Evolutionary conservation across 2,888 invertebrate species (phyloP), one percentile per base, ranked within the genome.

Genomic region (Mactromeris polynyma): DNA sequence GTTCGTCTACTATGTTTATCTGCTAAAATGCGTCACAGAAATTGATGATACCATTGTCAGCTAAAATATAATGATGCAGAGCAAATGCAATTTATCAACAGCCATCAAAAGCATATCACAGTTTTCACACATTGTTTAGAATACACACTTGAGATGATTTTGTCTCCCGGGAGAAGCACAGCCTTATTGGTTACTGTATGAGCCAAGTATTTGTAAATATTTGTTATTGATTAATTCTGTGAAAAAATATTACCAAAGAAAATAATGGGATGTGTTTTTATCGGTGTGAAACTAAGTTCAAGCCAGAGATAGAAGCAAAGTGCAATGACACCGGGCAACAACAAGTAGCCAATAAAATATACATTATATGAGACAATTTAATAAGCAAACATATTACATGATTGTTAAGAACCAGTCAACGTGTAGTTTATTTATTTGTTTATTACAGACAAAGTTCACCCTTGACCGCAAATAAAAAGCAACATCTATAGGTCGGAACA

Each of bases 241-340:
- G 17, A 19, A 73, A 9, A 11, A 33, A 73, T 19, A 73, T 73
- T 73, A 36, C 26, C 73, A 26, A 3, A 17, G 69, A 69, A 73
- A 19, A 33, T 36, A 19, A 73, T 14, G 73, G 36, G n/a, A 73
- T 17, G 36, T 14, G 3, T 33, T 73, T 73, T 36, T 73, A 73
- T 36, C 73, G 36, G 73, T 73, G 73, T 73, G 36, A 73, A 73
- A 14, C 33, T 73, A 73, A 73, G 73, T 73, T 73, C 73, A 73
- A 19, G 36, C 14, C 11, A 33, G 36, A 19, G 46, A 33, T 73
- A 26, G 36, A 33, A 17, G 11, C 14, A 14, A 11, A 7, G 73
- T 33, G 19, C 36, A 73, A 4, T 19, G 33, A 33, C 73, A 33
- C 33, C 14, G 73, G 4, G n/a, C 17, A 4, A 33, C 11, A 36